Base-by-base conservation (phyloP, 2,888 invertebrate species). In the Euzophera pinguis region DNA sequence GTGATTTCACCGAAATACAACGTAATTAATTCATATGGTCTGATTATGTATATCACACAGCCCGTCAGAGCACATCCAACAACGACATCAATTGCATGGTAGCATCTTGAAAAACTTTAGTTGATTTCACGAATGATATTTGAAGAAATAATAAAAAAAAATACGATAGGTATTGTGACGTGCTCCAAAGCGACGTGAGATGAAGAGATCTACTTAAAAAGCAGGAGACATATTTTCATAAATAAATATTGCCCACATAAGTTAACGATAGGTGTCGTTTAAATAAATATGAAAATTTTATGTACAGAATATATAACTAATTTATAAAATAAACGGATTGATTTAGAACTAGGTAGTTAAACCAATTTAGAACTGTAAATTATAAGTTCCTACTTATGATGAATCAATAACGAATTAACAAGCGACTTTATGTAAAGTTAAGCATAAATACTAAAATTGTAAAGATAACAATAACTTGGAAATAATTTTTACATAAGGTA, bases 171-270 rank as follows among this genome's bases (percentile, higher is more conserved):
- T 8, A 3, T 47, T 41, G 42, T 17, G 43, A 47, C 37, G 50
- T 58, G 56, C 60, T 56, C 58, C 52, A 22, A 45, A 55, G 55
- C 54, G 42, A 35, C 49, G 53, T 50, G 32, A 49, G 56, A 55
- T 47, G 16, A 50, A 53, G 53, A 57, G 56, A 42, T 58, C 49
- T 63, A 62, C 55, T 58, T 64, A 64, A 59, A 61, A 72, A 72
- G 71, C 73, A 88, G 90, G 90, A 90, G 90, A 90, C 90, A 90
- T 90, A 90, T 89, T 89, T 89, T 89, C 75, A 65, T 65, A 71
- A 78, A 80, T 73, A 71, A 77, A 78, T 71, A 87, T 89, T 89
- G 90, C 90, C 89, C 90, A 89, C 89, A 86, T 81, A 76, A 70
- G 69, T 71, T 64, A 64, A 67, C 63, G 55, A 57, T 64, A 58